phyloP scores from a whole-genome alignment of 2,797 vertebrate genomes.

The Streptopelia turtur region DNA sequence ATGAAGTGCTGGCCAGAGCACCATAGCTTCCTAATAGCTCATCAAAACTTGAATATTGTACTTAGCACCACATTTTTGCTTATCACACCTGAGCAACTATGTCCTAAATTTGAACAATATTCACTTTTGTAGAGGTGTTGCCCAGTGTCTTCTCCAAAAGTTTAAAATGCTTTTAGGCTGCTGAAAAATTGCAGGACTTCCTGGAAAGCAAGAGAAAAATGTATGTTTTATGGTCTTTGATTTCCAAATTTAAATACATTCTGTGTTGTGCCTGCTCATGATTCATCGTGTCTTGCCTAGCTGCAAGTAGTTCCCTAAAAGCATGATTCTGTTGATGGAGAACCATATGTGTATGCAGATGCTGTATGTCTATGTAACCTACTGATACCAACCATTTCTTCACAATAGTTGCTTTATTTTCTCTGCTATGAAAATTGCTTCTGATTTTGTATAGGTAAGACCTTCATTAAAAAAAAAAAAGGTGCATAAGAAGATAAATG shows the following conservation, averaged over 20 bases:
- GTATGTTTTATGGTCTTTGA: constrained; percentile 59
- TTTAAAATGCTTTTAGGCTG: constrained; percentile 18
- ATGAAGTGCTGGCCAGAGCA: not conserved
- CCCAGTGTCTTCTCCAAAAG: constrained; percentile 22
- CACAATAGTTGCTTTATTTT: constrained; percentile 28
- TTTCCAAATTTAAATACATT: constrained; percentile 70
- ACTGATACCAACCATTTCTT: constrained; percentile 59
- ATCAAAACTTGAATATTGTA: not conserved
- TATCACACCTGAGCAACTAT: not conserved
- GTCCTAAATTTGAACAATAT: not conserved
- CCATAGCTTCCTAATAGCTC: not conserved
- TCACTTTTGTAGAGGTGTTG: constrained; percentile 15
- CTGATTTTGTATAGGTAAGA: not conserved
- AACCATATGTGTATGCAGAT: constrained; percentile 68
- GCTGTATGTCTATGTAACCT: constrained; percentile 70
- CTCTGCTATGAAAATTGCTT: not conserved
- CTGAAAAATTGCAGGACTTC: not conserved
- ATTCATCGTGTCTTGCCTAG: constrained; percentile 70
- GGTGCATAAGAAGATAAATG: not conserved
- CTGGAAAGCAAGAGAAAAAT: constrained; percentile 51
- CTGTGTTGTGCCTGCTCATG: constrained; percentile 69
- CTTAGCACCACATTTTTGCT: not conserved
- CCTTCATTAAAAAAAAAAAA: not conserved
- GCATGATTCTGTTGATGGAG: constrained; percentile 66
- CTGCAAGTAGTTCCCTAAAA: constrained; percentile 68